A percentile compares a stretch with the other conserved stretches of the same genome.
phyloP scores from a whole-genome alignment of 2,113 vertebrate genomes.

The Ameiurus melas region DNA sequence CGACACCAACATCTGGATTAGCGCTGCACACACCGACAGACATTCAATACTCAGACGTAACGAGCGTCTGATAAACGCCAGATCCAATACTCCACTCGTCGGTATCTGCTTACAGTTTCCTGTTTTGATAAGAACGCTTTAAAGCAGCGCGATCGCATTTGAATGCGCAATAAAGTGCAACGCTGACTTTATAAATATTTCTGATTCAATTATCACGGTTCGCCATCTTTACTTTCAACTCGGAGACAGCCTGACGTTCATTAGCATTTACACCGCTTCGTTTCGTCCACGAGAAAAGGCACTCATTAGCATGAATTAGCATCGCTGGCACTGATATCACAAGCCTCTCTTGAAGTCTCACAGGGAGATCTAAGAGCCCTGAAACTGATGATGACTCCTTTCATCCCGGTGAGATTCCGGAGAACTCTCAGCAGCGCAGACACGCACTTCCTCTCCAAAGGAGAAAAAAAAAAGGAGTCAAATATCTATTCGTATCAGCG shows the following conservation, averaged over 20 bases:
- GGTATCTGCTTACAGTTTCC: background rate
- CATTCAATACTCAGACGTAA: background rate
- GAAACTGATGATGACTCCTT: conserved; percentile 47
- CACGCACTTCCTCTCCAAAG: conserved; percentile 24
- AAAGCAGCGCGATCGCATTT: background rate
- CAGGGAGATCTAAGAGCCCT: conserved; percentile 47
- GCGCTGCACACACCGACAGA: background rate
- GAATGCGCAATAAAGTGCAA: background rate
- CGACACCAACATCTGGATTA: conserved; percentile 39
- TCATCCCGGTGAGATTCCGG: conserved; percentile 43
- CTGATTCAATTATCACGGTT: background rate
- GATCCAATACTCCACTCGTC: too few species aligned
- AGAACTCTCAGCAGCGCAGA: conserved; percentile 32
- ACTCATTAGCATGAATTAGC: conserved; percentile 54
- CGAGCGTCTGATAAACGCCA: background rate
- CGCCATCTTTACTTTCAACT: background rate
- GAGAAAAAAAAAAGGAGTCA: conserved; percentile 21
- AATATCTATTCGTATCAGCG: conserved; percentile 14
- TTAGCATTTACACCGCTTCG: conserved; percentile 40
- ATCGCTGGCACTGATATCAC: conserved; percentile 31
- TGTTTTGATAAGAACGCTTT: background rate
- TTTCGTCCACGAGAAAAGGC: conserved; percentile 8
- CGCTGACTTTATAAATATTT: conserved; percentile 4
- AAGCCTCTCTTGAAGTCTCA: conserved; percentile 20
- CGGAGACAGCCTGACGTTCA: background rate